Conservation (phyloP, 2,888 invertebrate genomes). For the Cabera pusaria region DNA sequence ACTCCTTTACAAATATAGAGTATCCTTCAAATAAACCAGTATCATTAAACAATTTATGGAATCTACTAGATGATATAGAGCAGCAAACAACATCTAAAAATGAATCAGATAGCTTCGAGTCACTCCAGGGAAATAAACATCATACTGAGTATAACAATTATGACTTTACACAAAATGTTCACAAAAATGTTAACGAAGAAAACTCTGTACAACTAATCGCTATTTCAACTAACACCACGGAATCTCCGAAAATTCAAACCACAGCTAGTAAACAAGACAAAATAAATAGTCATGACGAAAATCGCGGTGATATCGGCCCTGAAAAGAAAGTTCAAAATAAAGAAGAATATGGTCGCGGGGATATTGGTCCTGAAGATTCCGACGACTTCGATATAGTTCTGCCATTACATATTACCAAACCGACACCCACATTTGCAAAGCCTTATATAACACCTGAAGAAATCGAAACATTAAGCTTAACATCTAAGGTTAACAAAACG, state of each 20-base stretch:
- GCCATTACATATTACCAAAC: too few relatives aligned
- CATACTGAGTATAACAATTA: conserved; percentile 1
- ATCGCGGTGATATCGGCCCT: conserved; percentile 41
- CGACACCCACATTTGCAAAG: conserved; percentile 14
- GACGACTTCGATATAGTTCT: too few relatives aligned
- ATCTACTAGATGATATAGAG: conserved; percentile 39
- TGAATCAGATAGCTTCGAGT: conserved; percentile 4
- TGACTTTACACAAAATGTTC: conserved; percentile 1
- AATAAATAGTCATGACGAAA: conserved; percentile 31
- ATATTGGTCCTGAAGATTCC: conserved; percentile 42
- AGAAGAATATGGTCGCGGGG: conserved; percentile 42
- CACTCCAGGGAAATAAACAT: not conserved
- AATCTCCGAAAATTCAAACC: conserved; percentile 7
- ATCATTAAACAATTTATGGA: conserved; percentile 39
- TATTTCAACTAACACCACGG: conserved; percentile 7
- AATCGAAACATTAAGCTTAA: conserved; percentile 24
- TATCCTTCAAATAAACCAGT: conserved; percentile 4
- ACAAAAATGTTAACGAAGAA: conserved; percentile 5
- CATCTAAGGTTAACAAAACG: conserved; percentile 23
- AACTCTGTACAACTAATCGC: not conserved
- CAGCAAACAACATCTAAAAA: conserved; percentile 28
- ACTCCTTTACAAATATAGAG: conserved; percentile 12
- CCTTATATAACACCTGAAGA: conserved; percentile 24
- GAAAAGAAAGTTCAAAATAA: conserved; percentile 4
- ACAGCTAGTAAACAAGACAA: conserved; percentile 14